Base-by-base conservation (phyloP, 2,797 vertebrate genomes). In the Lerista edwardsae region DNA sequence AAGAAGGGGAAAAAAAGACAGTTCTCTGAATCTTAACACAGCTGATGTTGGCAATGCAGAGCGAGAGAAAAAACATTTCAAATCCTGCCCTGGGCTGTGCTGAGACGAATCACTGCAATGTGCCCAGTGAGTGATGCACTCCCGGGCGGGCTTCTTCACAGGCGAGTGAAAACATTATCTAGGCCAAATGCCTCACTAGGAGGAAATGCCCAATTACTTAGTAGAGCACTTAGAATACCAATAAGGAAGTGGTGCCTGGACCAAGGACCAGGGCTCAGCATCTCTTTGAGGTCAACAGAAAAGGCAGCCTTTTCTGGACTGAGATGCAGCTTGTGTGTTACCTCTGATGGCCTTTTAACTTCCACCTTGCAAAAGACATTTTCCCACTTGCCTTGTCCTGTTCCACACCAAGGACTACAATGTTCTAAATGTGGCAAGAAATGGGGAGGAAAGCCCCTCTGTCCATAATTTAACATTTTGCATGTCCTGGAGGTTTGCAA, bases 391-490 rank as follows among this genome's bases (percentile, higher is more conserved):
- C 29, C 44, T n/a, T 71, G 25, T 55, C 41, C 29, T 29, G 39
- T 62, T 82, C 27, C 44, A 27, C 25, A 62, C 57, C 39, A 71
- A 75, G 31, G 27, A 72, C 55, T n/a, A 76, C 17, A 51, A 10
- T 55, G 31, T 57, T 79, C 23, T 31, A 31, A 68, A 75, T 34
- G 64, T 1, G 12, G 9, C 71, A 80, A 39, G 78, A 31, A 64
- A 59, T 34, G 17, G n/a, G 62, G 29, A 44, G 12, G 44, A 59
- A 77, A 65, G 55, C 27, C 62, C 34, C 36, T 73, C 68, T 21
- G 21, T 39, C 51, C 72, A 75, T 75, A 75, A 83, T 83, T n/a
- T 80, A 80, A 84, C 4, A 44, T 76, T 72, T 69, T 68, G 34
- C 72, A 41, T 29, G 6, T 84, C 77, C 31, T 11, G 44, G 31